These are phyloP conservation scores for Drosophila quinaria DNA, from an alignment of 2,888 invertebrate species.

Conservation along the genomic window DNA sequence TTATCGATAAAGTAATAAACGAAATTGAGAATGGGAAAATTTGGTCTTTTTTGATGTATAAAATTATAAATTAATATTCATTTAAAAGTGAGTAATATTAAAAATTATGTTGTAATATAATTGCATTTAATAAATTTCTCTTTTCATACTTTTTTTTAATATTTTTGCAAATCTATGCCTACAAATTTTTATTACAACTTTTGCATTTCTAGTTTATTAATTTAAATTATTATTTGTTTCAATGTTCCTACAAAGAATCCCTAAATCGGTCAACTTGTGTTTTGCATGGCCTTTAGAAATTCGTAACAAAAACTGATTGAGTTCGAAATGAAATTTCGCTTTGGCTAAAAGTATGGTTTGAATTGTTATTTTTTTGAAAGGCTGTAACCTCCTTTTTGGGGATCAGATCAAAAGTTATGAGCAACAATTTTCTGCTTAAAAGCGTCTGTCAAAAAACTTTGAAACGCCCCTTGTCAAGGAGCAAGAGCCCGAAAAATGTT, in stretches of 20 bases:
- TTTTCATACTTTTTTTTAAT: not conserved
- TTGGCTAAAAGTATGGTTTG: not conserved
- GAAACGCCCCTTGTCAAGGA: conserved; percentile 64
- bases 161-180: not conserved
- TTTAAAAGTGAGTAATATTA: too few relatives aligned
- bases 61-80: too few relatives aligned
- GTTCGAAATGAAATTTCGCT: conserved; percentile 1
- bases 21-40: too few relatives aligned
- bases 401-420: conserved; percentile 72
- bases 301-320: conserved; percentile 9
- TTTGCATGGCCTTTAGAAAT: not conserved
- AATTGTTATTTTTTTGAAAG: conserved; percentile 49
- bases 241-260: not conserved
- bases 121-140: not conserved
- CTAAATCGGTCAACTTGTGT: not conserved
- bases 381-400: conserved; percentile 8
- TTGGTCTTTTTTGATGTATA: too few relatives aligned
- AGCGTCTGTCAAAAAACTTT: conserved; percentile 80
- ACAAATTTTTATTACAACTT: not conserved
- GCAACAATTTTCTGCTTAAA: conserved; percentile 81
- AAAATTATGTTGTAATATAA: not conserved
- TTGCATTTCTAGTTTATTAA: not conserved
- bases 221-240: not conserved
- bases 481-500: conserved; percentile 38
- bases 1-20: too few relatives aligned